A percentile compares a stretch with the other conserved stretches of the same genome.
These are phyloP conservation scores for Mormyrops boulengeri DNA, from an alignment of 2,797 vertebrate genomes.

Conservation along the genomic window DNA sequence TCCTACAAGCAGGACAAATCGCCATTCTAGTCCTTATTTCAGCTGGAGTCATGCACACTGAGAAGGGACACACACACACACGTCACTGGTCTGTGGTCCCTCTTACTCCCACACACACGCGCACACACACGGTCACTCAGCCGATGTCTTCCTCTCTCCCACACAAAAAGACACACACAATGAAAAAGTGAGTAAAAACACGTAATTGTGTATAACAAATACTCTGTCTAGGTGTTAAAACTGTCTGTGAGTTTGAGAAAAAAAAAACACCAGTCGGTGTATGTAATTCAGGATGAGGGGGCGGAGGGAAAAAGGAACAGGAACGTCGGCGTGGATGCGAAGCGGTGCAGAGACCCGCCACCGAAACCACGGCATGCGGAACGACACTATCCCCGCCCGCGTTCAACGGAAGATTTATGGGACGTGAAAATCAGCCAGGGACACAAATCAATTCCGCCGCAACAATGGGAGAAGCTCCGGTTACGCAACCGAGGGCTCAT, in stretches of 20 bases:
- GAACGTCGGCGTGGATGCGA: not conserved
- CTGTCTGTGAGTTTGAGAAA: not conserved
- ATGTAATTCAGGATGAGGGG: not conserved
- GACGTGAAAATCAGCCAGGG: constrained; percentile 3
- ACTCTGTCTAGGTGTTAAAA: not conserved
- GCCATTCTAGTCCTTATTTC: not conserved
- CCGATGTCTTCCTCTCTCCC: not conserved
- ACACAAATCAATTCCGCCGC: constrained; percentile 3
- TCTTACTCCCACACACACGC: not conserved
- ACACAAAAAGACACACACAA: constrained; percentile 7
- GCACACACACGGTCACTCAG: not conserved
- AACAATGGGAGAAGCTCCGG: not conserved
- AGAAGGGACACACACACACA: not conserved
- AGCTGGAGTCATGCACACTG: not conserved
- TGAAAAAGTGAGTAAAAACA: not conserved
- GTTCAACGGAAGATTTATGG: not conserved
- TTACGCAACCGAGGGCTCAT: not conserved
- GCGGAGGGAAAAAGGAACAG: not conserved
- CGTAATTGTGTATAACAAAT: not conserved
- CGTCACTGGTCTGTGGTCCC: not conserved
- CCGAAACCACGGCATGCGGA: not conserved
- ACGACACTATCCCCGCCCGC: not conserved
- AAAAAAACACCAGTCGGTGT: not conserved
- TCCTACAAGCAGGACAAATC: not conserved
- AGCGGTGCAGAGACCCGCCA: not conserved